Percentiles rank a stretch among this genome's conserved stretches.
These are phyloP conservation scores for Pegoplata infirma DNA, from an alignment of 2,888 invertebrate genomes.

Conservation along the genomic window DNA sequence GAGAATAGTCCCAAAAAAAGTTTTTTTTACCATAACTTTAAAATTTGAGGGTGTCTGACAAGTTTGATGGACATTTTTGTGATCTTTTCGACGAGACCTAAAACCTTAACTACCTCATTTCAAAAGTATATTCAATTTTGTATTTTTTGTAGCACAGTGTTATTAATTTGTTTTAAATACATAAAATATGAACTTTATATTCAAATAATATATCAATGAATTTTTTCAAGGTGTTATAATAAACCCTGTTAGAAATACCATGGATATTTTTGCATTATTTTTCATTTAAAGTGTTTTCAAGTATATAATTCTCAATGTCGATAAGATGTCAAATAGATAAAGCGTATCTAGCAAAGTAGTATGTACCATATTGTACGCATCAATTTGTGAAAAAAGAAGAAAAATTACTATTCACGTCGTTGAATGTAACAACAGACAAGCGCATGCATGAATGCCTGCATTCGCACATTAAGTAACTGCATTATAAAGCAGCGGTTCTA, in stretches of 20 bases:
- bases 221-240: no score
- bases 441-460: slow-evolving; percentile 10
- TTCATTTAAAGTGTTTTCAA: not conserved
- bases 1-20: no score
- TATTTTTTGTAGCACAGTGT: no score
- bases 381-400: slow-evolving; percentile 22
- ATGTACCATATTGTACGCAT: slow-evolving; percentile 19
- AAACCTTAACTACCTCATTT: no score
- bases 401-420: slow-evolving; percentile 23
- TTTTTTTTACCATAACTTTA: no score
- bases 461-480: not conserved
- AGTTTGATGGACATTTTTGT: no score
- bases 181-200: no score
- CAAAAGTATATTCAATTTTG: no score
- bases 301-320: not conserved
- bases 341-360: not conserved
- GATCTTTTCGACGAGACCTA: no score
- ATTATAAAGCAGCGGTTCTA: not conserved
- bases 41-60: no score
- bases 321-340: not conserved
- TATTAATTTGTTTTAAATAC: no score
- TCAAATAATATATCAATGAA: no score
- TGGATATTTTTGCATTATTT: not conserved
- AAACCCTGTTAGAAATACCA: not conserved
- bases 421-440: not conserved